Evolutionary conservation across 2,888 invertebrate genomes (phyloP).

Genomic region (Nyleta sp.): DNA sequence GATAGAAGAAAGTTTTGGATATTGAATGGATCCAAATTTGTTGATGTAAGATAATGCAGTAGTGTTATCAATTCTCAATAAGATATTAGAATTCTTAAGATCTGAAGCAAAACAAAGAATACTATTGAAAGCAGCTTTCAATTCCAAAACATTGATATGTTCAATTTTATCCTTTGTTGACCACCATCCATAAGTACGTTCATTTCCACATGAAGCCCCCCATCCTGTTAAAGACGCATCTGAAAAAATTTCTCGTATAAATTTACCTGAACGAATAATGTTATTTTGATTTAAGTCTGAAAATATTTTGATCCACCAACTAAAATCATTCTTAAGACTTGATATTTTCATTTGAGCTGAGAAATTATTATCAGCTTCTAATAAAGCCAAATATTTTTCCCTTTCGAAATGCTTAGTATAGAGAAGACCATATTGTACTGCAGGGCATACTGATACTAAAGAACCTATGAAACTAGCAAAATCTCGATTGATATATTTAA

Average conservation of each 20-base stretch:
- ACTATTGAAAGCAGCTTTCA: conserved; percentile 34
- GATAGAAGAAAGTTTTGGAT: background rate
- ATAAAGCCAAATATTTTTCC: conserved; percentile 12
- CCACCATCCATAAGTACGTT: conserved; percentile 40
- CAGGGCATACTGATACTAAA: conserved; percentile 8
- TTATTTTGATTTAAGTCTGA: background rate
- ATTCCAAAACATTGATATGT: conserved; percentile 40
- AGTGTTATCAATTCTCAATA: conserved; percentile 46
- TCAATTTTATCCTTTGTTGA: conserved; percentile 4
- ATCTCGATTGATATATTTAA: no score
- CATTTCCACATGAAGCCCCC: conserved; percentile 19
- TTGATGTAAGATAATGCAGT: conserved; percentile 27
- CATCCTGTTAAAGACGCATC: conserved; percentile 45
- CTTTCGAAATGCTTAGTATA: conserved; percentile 21
- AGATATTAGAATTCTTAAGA: conserved; percentile 20
- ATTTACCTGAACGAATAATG: conserved; percentile 15
- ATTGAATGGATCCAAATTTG: conserved; percentile 11
- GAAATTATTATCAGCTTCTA: conserved; percentile 14
- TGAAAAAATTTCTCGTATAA: conserved; percentile 23
- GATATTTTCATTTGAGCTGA: conserved; percentile 2
- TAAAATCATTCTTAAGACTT: background rate
- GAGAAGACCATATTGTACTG: conserved; percentile 12
- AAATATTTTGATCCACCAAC: conserved; percentile 15
- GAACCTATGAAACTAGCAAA: background rate
- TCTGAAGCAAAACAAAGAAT: conserved; percentile 1